These are phyloP conservation scores for Mythimna vitellina DNA, from an alignment of 2,888 invertebrate genomes.

Conservation along the genomic window DNA sequence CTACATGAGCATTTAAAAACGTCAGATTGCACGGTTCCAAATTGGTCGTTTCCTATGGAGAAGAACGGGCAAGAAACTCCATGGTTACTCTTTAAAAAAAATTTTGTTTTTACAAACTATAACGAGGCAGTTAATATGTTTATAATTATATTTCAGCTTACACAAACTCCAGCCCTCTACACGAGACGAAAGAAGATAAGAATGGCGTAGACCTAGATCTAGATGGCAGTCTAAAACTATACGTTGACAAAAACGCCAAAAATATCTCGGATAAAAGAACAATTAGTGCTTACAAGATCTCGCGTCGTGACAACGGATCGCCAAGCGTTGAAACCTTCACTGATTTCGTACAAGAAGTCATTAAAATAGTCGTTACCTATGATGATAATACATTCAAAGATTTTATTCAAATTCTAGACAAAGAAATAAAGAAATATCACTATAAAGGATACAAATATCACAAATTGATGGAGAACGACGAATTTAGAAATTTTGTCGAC, in stretches of 20 bases:
- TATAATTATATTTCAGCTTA: conserved; percentile 1
- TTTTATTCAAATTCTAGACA: neutral
- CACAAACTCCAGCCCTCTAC: conserved; percentile 1
- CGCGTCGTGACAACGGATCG: neutral
- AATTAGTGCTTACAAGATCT: neutral
- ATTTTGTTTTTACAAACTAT: too few species aligned
- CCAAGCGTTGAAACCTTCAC: neutral
- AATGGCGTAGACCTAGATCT: neutral
- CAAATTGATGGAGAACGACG: neutral
- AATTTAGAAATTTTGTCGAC: neutral
- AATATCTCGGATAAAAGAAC: neutral
- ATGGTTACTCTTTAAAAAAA: too few species aligned
- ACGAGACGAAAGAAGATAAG: neutral
- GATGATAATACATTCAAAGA: neutral
- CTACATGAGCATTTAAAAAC: too few species aligned
- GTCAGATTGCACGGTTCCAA: too few species aligned
- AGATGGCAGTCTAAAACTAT: neutral
- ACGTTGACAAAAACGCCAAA: neutral
- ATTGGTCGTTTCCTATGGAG: too few species aligned
- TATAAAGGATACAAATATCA: neutral
- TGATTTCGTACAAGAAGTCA: neutral
- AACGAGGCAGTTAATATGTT: too few species aligned
- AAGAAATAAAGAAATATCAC: neutral
- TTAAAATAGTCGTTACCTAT: neutral
- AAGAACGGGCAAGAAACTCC: too few species aligned